These are phyloP conservation scores for Lamprologus ornatipinnis DNA, from an alignment of 2,113 vertebrate species.

Conservation along the genomic window DNA sequence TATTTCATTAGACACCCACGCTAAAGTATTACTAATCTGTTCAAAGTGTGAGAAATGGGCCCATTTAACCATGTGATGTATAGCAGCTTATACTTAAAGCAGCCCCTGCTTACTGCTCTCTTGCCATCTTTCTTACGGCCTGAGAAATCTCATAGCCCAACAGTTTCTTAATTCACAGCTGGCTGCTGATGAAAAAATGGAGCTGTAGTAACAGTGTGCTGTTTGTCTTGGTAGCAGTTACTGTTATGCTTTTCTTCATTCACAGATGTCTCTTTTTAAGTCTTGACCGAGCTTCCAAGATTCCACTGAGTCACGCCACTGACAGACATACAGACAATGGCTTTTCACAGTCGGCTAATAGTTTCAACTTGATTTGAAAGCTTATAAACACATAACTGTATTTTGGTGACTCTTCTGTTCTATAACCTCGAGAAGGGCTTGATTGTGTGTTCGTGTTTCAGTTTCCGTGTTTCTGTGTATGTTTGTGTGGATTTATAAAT, in stretches of 20 bases:
- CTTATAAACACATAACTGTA: background rate
- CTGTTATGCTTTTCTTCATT: constrained; percentile 29
- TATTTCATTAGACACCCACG: background rate
- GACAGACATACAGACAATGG: background rate
- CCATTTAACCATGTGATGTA: background rate
- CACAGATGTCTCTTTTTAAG: constrained; percentile 56
- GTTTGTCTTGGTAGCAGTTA: constrained; percentile 52
- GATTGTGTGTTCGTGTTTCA: background rate
- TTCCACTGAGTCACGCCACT: constrained; percentile 13
- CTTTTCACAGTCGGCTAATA: background rate
- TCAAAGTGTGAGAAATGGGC: background rate
- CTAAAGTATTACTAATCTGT: background rate
- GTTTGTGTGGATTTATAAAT: background rate
- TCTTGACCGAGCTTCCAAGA: constrained; percentile 7
- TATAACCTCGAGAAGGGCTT: background rate
- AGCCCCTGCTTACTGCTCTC: background rate
- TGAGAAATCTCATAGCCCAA: background rate
- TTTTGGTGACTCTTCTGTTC: background rate
- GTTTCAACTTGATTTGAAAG: background rate
- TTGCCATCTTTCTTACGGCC: background rate
- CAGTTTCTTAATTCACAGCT: constrained; percentile 38
- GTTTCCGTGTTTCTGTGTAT: background rate
- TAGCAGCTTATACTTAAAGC: background rate
- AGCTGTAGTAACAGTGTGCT: constrained; percentile 26
- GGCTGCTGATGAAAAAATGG: constrained; percentile 32